Evolutionary conservation across 1,140 invertebrate species (phyloP), one percentile per base, ranked within the genome.

Genomic region (Fopius arisanus): DNA sequence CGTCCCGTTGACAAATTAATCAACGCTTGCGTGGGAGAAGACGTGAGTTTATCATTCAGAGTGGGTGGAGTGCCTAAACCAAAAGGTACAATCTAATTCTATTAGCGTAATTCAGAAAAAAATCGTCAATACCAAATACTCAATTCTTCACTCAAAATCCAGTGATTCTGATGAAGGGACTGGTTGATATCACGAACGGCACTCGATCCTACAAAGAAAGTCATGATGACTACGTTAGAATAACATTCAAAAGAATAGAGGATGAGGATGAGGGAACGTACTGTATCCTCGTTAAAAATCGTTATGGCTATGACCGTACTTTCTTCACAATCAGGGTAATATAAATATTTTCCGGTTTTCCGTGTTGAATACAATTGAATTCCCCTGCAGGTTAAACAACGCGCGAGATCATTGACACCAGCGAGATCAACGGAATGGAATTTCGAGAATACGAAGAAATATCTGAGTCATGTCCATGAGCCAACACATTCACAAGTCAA

Each of bases 251-350:
- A 82, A 93, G 96, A 80, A 93, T 95, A 0, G 91, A 92, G 69
- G 89, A 92, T 6, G 92, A 95, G 54, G 98, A 99, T 83, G 93
- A 95, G 72, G 98, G 97, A 7, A 96, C 96, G 5, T 99, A 99
- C 84, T 98, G 96, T 65, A 94, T 99, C 73, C 89, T 98, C 19
- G 94, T 96, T 5, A 95, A 95, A 82, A 99, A 99, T 88, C 89
- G 92, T 37, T 94, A 95, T 75, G 98, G 98, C 19, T 93, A 92
- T 77, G 95, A 96, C 78, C 90, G 94, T 84, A 92, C 93, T 63
- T 96, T 96, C 84, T 93, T 95, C 74, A 96, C 94, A 43, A 91
- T 96, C 33, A 91, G 91, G 89, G 94, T 95, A 28, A n/a, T 63
- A 12, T 28, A 10, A n/a, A n/a, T n/a, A 6, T 28, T 31, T 23